Base-by-base conservation (phyloP, 2,888 invertebrate genomes). In the Kuschelorhynchus macadamiae region DNA sequence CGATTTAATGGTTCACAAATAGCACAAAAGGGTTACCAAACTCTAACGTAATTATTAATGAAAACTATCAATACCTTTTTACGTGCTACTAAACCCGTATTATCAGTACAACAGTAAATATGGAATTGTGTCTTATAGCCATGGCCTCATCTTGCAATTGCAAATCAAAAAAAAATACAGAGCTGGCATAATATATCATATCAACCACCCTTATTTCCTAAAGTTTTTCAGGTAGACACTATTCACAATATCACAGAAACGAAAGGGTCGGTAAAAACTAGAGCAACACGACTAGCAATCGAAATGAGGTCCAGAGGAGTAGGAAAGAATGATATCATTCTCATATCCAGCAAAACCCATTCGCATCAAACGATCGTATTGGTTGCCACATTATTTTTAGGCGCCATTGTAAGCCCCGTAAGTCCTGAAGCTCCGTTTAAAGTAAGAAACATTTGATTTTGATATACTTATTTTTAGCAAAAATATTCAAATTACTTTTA, bases 321-420 rank as follows among this genome's bases (percentile, higher is more conserved):
- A 1, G 64, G 39, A 7, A 69, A 73, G 46, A 76, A 78, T 46
- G 80, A 81, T 39, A 74, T 81, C 4, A 72, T 82, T 12, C 50
- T 81, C 11, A 76, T 81, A 21, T 75, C 74, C 56, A 80, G 80
- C 62, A 77, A 73, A 67, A 72, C 72, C n/a, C 77, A 80, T 42
- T 67, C 74, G 3, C 80, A 81, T 25, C 80, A 81, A 70, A 80
- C 80, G 1, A 75, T 80, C n/a, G 79, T 74, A 0, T 67, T 82
- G 0, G 53, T 82, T 14, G 80, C 79, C 0, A 71, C 74, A 9
- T 68, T 81, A 7, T 76, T 81, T 33, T 41, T 78, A 4, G 81
- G 80, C 0, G 79, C 80, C 0, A 78, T 80, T n/a, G 75, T 81
- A 8, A 78, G 80, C 4, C 79, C 81, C 0, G 9, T 82, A 2